Evolutionary conservation across 2,113 vertebrate species (phyloP).

Genomic region (Pseudorectes ferrugineus): DNA sequence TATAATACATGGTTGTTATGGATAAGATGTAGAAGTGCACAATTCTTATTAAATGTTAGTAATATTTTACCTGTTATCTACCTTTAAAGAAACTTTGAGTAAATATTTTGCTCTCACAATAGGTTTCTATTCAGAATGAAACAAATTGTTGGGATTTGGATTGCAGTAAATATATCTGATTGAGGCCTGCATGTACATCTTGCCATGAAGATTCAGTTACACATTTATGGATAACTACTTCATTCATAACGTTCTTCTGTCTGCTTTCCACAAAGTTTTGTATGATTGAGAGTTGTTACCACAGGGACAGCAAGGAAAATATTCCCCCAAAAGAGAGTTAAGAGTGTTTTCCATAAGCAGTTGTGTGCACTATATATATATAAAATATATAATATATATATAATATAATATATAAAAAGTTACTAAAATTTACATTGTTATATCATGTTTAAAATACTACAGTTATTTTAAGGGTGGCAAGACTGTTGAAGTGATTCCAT

Average conservation of each 20-base stretch:
- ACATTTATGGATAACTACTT: not conserved
- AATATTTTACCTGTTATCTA: not conserved
- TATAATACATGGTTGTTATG: not conserved
- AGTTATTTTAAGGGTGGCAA: not conserved
- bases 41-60: not conserved
- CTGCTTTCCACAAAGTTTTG: not conserved
- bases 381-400: too few relatives aligned
- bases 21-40: not conserved
- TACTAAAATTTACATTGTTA: not conserved
- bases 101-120: not conserved
- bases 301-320: not conserved
- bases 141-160: not conserved
- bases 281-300: not conserved
- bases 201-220: not conserved
- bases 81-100: not conserved
- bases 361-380: not conserved
- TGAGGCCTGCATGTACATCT: not conserved
- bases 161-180: not conserved
- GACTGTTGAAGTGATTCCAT: not conserved
- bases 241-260: not conserved
- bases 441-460: not conserved
- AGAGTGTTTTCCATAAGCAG: not conserved
- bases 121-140: not conserved
- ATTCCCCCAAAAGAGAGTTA: not conserved
- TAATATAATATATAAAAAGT: too few relatives aligned